Evolutionary conservation across 2,113 vertebrate species (phyloP), one percentile per base, ranked within the genome.

Genomic region (Lanius ludovicianus): DNA sequence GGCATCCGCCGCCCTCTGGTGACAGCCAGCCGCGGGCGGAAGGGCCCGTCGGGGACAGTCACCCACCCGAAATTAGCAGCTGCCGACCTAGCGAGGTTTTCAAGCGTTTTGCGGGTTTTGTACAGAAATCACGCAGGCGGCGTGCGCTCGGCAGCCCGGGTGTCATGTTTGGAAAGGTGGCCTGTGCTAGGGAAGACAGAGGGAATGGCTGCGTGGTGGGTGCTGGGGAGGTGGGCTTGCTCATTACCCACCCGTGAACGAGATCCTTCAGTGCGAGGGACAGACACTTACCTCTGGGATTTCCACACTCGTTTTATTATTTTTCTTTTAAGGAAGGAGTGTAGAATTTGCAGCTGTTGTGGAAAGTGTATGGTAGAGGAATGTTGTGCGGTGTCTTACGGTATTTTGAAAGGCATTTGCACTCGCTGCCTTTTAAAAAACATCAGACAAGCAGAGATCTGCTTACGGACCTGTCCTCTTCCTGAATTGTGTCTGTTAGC

Each of bases 1-100:
- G 21, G 82, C 89, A 73, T 87, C 77, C 87, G 88, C 88, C 73
- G 91, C 95, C 95, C 77, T 89, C 91, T 69, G 88, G 88, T 93
- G 95, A 93, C 87, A 65, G 70, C 79, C 46, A 35, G 25, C 64
- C 82, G 19, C 35, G 33, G 84, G 85, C 69, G 47, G 78, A 89
- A 87, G 59, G 88, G 39, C 75, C 84, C 19, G 3, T 23, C 35
- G 88, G 46, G 59, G 64, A 24, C 41, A 14, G 24, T 25, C 28
- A 55, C 74, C 37, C 89, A 74, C 60, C 65, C 52, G 8, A 46
- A 41, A 27, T 6, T 33, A 7, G 44, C 35, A 16, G 73, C 75
- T 46, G 7, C 35, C 10, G 57, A 53, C 33, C 33, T 4, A 8
- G 28, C 17, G 19, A 35, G 41, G 22, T 13, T 53, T 79, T 37